Evolutionary conservation across 2,888 invertebrate genomes (phyloP), one percentile per base, ranked within the genome.

Genomic region (Ryuthela nishihirai): DNA sequence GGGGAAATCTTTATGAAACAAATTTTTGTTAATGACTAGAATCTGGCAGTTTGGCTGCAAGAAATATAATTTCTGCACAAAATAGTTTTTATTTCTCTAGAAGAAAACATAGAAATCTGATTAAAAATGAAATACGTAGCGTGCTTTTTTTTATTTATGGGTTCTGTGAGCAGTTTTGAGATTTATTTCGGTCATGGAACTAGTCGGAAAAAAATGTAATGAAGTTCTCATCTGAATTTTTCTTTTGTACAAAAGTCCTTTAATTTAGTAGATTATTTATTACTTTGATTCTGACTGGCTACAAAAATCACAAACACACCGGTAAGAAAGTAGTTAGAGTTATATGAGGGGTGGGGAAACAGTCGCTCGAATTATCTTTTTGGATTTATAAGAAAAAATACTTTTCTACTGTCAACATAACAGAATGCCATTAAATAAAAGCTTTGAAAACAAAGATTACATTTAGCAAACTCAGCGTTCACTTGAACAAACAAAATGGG

Each of bases 21-120:
- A 46, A 50, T 56, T 56, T 56, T 56, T 56, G 56, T 50, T 56
- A 56, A 56, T 56, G 56, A 56, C 56, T 46, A 50, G 47, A 21
- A 9, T 18, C 36, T 39, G n/a, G 24, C 25, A 21, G 24, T 38
- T 18, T 10, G 21, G 38, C 40, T 45, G 20, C 41, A 48, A 56
- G 46, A 56, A 42, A 46, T 40, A 42, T 36, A 54, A 42, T 47
- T 34, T 38, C 29, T 40, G 29, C 4, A 15, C 12, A 15, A 15
- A 15, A 15, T n/a, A n/a, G n/a, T n/a, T n/a, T n/a, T n/a, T n/a
- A n/a, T n/a, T n/a, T n/a, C n/a, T n/a, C n/a, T n/a, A n/a, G 40
- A 50, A 46, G 45, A 56, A 56, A 56, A 56, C 49, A 56, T 12
- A 40, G 42, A 42, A 56, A 56, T 56, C 40, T 56, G 56, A 56